These are phyloP conservation scores for Cynocephalus volans DNA, from an alignment of 2,113 vertebrate genomes.

Conservation along the genomic window DNA sequence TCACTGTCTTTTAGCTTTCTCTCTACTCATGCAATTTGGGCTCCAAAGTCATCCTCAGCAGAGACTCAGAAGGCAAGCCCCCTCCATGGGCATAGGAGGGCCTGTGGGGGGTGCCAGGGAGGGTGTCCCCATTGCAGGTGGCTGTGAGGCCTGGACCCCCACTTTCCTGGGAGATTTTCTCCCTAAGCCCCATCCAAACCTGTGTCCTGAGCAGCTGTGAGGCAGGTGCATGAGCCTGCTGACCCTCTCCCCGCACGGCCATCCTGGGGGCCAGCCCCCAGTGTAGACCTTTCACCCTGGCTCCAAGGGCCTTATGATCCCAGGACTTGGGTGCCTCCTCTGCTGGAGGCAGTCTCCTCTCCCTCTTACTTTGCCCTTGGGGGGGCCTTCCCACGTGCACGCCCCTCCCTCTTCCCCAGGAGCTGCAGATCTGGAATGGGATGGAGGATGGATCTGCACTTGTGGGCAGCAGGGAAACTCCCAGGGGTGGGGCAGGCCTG, in stretches of 20 bases:
- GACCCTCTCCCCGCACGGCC: neutral
- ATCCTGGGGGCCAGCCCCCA: neutral
- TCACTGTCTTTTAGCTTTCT: neutral
- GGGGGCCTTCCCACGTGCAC: neutral
- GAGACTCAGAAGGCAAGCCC: neutral
- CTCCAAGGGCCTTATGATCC: neutral
- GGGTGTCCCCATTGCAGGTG: too few species aligned
- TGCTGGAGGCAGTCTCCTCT: neutral
- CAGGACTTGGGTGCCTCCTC: neutral
- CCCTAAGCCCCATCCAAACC: neutral
- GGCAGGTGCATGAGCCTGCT: neutral
- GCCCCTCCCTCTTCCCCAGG: neutral
- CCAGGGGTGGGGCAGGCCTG: neutral
- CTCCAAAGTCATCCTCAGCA: neutral
- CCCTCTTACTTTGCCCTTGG: neutral
- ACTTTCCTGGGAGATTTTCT: neutral
- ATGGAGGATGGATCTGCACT: neutral
- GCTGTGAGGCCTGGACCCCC: neutral
- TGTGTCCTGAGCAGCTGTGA: neutral
- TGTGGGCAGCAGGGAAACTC: too few species aligned
- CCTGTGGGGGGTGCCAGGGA: neutral
- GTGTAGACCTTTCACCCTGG: neutral
- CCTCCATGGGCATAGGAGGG: neutral
- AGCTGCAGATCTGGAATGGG: neutral
- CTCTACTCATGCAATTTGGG: neutral